Evolutionary conservation across 1,140 invertebrate genomes (phyloP), one percentile per base, ranked within the genome.

Genomic region (Stratiolaelaps scimitus): DNA sequence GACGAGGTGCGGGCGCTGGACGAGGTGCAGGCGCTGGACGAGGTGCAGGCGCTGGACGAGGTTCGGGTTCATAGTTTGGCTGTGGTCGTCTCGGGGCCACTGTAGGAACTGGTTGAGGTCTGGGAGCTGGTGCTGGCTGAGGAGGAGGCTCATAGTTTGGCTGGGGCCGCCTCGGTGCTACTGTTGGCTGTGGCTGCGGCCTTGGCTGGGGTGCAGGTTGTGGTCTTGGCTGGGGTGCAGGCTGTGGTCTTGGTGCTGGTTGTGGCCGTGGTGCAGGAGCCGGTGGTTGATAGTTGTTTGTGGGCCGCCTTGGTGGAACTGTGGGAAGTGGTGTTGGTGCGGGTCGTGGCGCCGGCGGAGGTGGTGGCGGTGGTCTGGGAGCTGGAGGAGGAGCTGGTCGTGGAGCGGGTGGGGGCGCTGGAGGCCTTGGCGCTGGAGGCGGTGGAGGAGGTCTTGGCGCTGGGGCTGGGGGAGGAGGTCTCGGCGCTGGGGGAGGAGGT

Each of bases 251-350:
- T 60, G 26, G 23, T 19, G 53, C 26, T 20, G 53, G 53, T 15
- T 2, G 15, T 23, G 23, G 53, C 53, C 2, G 15, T 17, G 53
- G 53, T 5, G 26, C 53, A 23, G 53, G 53, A 29, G 26, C 26
- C 17, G 53, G 53, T 34, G 53, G 53, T 26, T 60, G 53, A 60
- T 60, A 60, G 26, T 60, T 60, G 10, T 60, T 60, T 26, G 26
- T 60, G 23, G 53, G 53, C 26, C 53, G 15, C 10, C 53, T 60
- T 17, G 53, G 53, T 2, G 53, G 53, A 15, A 60, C 53, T 20
- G 53, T 60, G 53, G 53, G 53, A 15, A 60, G 26, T n/a, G 53
- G 53, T 10, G 15, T 60, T n/a, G 53, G 53, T 60, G 15, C 26
- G 1, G 53, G 53, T 60, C 4, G 47, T 4, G 47, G 13, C 44